These are phyloP conservation scores for Sinosuthora webbiana DNA, from an alignment of 2,113 vertebrate genomes.

Conservation along the genomic window DNA sequence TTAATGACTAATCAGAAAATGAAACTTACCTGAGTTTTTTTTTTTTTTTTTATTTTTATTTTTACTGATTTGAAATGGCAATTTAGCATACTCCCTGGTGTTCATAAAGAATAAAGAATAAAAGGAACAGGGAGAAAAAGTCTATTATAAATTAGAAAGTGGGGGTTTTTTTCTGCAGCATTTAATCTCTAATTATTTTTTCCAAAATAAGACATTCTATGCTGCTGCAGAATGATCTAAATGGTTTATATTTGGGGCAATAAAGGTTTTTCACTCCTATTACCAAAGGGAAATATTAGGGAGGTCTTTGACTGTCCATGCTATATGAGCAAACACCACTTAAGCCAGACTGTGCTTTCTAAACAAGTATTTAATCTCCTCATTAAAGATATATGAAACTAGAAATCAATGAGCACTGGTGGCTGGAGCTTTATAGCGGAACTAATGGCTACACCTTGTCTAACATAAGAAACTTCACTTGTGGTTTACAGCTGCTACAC, in stretches of 20 bases:
- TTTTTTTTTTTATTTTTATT: no score
- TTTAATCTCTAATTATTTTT: conserved; percentile 35
- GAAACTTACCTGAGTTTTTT: not conserved
- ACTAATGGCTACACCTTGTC: conserved; percentile 95
- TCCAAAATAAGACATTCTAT: not conserved
- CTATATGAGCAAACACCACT: conserved; percentile 82
- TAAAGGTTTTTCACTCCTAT: conserved; percentile 42
- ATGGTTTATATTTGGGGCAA: conserved; percentile 29
- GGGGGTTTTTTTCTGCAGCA: not conserved
- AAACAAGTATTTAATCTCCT: conserved; percentile 99
- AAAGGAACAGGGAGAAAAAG: not conserved
- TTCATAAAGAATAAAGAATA: not conserved
- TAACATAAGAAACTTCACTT: conserved; percentile 86
- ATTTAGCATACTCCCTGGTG: not conserved
- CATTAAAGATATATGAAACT: conserved; percentile 99
- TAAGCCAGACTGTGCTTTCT: conserved; percentile 90
- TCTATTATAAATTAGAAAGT: not conserved
- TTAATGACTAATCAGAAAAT: not conserved
- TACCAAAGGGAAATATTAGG: conserved; percentile 81
- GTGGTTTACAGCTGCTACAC: conserved; percentile 83
- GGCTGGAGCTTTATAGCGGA: conserved; percentile 84
- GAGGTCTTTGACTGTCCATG: conserved; percentile 77
- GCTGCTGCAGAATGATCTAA: conserved; percentile 6
- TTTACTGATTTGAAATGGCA: not conserved
- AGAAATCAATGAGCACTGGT: conserved; percentile 89